phyloP scores from a whole-genome alignment of 2,113 vertebrate species.

The Dendrocopos noguchii region DNA sequence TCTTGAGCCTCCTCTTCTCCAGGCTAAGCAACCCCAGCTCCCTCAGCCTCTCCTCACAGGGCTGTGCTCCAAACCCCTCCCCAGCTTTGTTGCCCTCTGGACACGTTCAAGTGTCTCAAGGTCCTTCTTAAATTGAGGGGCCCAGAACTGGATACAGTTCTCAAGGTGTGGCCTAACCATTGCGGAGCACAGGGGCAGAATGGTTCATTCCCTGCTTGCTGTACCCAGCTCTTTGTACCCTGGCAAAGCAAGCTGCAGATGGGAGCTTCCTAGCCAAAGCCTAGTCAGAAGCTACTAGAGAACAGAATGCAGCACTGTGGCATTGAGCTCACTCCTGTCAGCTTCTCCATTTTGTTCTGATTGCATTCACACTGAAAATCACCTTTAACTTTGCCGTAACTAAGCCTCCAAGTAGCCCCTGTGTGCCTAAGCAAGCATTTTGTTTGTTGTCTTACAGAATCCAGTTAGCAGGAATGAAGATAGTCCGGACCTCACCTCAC shows the following conservation, averaged over 20 bases:
- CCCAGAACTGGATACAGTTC: too few relatives aligned
- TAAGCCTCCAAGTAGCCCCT: neutral
- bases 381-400: neutral
- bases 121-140: too few relatives aligned
- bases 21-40: too few relatives aligned
- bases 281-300: neutral
- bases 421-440: neutral
- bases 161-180: too few relatives aligned
- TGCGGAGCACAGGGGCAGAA: too few relatives aligned
- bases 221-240: neutral
- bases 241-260: neutral
- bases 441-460: slow-evolving; percentile 56
- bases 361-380: neutral
- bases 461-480: slow-evolving; percentile 70
- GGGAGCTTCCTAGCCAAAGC: neutral
- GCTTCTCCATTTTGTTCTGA: neutral
- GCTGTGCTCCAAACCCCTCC: too few relatives aligned
- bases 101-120: too few relatives aligned
- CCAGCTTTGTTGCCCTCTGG: too few relatives aligned
- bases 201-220: neutral
- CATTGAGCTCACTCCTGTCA: neutral
- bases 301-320: neutral
- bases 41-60: too few relatives aligned
- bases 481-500: slow-evolving; percentile 40
- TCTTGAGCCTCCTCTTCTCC: too few relatives aligned